A percentile compares a stretch with the other conserved stretches of the same genome.
Evolutionary conservation across 2,797 vertebrate species (phyloP).

Genomic region (Hozukius guyotensis): DNA sequence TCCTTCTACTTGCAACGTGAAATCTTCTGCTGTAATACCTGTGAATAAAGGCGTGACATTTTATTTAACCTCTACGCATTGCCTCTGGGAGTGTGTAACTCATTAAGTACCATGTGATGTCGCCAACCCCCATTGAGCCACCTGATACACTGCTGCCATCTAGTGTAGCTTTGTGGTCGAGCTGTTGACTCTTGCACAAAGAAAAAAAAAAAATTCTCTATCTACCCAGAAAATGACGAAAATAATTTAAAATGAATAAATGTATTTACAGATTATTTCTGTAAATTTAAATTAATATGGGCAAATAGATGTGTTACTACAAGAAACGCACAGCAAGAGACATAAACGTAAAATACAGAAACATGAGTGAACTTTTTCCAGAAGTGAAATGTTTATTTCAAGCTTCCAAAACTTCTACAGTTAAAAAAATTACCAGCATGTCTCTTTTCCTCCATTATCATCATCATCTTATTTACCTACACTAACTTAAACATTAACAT

Average conservation of each 20-base stretch:
- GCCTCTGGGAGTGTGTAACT: conserved; percentile 13
- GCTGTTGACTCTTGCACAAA: neutral
- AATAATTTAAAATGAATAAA: neutral
- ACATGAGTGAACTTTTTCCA: neutral
- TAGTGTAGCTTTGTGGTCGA: conserved; percentile 29
- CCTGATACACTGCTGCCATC: conserved; percentile 61
- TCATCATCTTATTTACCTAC: conserved; percentile 23
- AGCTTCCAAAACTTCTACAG: conserved; percentile 59
- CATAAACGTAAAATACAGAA: neutral
- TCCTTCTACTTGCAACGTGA: neutral
- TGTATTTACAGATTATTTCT: neutral
- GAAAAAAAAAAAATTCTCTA: fast-evolving
- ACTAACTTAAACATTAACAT: conserved; percentile 58
- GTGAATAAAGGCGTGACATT: conserved; percentile 39
- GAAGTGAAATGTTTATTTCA: conserved; percentile 78
- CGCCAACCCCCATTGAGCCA: neutral
- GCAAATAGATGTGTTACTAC: neutral
- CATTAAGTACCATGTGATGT: neutral
- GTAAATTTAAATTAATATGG: neutral
- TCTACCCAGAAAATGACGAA: neutral
- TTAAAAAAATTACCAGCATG: conserved; percentile 36
- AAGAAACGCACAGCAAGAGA: neutral
- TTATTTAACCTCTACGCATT: conserved; percentile 47
- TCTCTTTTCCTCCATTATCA: conserved; percentile 5
- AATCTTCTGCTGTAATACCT: conserved; percentile 12